Evolutionary conservation across 1,140 invertebrate species (phyloP).

Genomic region (Rhopalosiphum padi): DNA sequence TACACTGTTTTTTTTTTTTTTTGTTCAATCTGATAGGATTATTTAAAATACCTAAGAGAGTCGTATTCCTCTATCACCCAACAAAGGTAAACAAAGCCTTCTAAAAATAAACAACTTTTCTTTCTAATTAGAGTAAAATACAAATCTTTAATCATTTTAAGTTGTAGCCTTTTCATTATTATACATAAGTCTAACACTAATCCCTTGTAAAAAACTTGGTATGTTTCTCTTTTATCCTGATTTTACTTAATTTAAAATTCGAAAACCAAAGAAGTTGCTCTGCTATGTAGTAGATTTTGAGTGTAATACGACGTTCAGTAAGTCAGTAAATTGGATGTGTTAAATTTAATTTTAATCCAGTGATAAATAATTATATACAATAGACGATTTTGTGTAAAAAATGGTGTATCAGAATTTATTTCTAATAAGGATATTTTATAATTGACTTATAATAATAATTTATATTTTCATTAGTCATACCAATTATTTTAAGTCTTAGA

Average conservation of each 20-base stretch:
- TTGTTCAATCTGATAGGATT: neutral
- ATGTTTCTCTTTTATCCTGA: neutral
- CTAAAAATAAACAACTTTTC: slow-evolving; percentile 8
- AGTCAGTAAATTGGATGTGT: neutral
- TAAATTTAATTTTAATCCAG: neutral
- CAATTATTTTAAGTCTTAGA: too few relatives aligned
- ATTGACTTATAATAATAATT: neutral
- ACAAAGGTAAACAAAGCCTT: neutral
- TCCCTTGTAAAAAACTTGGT: neutral
- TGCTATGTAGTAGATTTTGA: neutral
- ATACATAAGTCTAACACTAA: neutral
- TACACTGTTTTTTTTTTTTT: neutral
- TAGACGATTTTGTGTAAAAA: neutral
- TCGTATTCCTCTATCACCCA: neutral
- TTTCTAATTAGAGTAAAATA: slow-evolving; percentile 6
- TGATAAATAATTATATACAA: neutral
- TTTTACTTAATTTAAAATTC: neutral
- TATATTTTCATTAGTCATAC: neutral
- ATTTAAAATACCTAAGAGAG: neutral
- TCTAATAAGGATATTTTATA: neutral
- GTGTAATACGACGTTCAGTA: neutral
- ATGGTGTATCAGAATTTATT: too few relatives aligned
- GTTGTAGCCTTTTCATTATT: neutral
- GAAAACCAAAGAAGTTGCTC: neutral
- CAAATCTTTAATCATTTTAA: neutral